A percentile compares a stretch with the other conserved stretches of the same genome.
phyloP scores from a whole-genome alignment of 92 coral and sea anemone species.

The Montipora capitata region DNA sequence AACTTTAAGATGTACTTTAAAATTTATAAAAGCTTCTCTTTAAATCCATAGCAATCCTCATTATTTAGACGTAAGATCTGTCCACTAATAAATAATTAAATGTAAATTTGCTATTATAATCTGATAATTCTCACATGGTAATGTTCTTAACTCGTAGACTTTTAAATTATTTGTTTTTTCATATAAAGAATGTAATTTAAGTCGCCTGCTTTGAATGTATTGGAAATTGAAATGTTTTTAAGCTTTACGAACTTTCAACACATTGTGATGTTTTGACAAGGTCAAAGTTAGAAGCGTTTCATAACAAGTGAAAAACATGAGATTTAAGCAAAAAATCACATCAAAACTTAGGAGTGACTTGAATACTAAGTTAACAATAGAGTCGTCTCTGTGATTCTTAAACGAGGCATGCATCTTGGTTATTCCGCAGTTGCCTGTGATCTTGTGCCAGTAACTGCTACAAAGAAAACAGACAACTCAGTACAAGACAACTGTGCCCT shows the following conservation, averaged over 20 bases:
- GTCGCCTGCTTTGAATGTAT: neutral
- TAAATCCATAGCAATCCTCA: neutral
- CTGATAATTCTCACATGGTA: neutral
- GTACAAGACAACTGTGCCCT: neutral
- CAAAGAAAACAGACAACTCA: slow-evolving; percentile 32
- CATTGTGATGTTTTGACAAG: neutral
- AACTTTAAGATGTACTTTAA: neutral
- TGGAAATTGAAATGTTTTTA: neutral
- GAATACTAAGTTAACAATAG: neutral
- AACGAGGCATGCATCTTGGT: slow-evolving; percentile 35
- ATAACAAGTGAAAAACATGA: neutral
- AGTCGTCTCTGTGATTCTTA: slow-evolving; percentile 22
- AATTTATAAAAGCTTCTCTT: neutral
- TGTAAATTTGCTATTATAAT: neutral
- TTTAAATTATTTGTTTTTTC: neutral
- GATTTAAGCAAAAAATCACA: neutral
- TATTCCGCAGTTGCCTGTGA: slow-evolving; percentile 3
- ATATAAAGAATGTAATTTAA: neutral
- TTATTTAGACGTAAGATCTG: neutral
- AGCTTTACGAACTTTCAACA: neutral
- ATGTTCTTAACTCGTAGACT: neutral
- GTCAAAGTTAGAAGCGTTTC: neutral
- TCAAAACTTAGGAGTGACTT: too few relatives aligned
- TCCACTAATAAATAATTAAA: slow-evolving; percentile 5
- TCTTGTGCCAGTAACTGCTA: slow-evolving; percentile 4